A percentile compares a stretch with the other conserved stretches of the same genome.
These are phyloP conservation scores for Thelaira solivaga DNA, from an alignment of 2,888 invertebrate genomes.

Conservation along the genomic window DNA sequence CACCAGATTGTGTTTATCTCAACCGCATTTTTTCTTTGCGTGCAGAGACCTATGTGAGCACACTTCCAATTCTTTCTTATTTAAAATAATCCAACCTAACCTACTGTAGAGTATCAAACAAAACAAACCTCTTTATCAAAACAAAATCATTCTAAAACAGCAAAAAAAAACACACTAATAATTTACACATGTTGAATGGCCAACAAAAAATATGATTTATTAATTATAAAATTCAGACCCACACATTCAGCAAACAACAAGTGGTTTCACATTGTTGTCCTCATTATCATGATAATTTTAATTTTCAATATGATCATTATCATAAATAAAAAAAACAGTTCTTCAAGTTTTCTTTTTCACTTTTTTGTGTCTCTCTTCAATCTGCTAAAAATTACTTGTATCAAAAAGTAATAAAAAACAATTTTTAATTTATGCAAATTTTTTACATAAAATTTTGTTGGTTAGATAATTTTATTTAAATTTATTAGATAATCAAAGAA, in stretches of 20 bases:
- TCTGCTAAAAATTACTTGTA: conserved; percentile 11
- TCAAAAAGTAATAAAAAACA: too few relatives aligned
- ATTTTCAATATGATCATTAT: conserved; percentile 8
- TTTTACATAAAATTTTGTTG: too few relatives aligned
- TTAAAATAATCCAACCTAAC: too few relatives aligned
- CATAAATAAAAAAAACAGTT: conserved; percentile 31
- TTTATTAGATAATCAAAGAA: too few relatives aligned
- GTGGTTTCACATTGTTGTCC: conserved; percentile 26
- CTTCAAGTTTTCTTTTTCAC: not conserved
- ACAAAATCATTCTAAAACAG: not conserved
- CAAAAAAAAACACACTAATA: conserved; percentile 29
- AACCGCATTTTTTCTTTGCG: too few relatives aligned
- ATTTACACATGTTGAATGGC: conserved; percentile 42
- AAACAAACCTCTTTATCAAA: not conserved
- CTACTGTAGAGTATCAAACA: not conserved
- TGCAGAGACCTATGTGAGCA: too few relatives aligned
- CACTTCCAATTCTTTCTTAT: too few relatives aligned
- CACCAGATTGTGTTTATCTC: too few relatives aligned
- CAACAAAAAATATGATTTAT: conserved; percentile 52
- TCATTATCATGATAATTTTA: conserved; percentile 7
- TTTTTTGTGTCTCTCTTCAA: conserved; percentile 9
- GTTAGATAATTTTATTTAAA: too few relatives aligned
- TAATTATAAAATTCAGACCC: conserved; percentile 35
- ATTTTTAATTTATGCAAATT: too few relatives aligned
- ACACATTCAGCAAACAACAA: conserved; percentile 23